Percentiles rank a stretch among this genome's conserved stretches.
phyloP scores from a whole-genome alignment of 2,797 vertebrate species.

The Loriculus beryllinus region DNA sequence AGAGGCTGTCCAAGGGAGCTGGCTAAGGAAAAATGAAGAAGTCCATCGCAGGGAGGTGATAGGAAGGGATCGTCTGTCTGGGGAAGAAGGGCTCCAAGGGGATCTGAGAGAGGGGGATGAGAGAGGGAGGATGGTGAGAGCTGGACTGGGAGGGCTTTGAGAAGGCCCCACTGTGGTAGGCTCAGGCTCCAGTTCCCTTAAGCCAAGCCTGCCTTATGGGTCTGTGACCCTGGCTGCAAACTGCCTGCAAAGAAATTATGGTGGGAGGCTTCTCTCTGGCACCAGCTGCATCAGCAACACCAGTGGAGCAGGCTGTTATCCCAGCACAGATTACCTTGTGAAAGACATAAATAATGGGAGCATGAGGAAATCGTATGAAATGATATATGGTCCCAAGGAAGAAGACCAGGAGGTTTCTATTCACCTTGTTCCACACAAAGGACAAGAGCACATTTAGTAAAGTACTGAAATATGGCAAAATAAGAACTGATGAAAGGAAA shows the following conservation, averaged over 20 bases:
- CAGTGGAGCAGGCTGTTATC: neutral
- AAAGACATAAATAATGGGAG: neutral
- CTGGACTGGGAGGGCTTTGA: neutral
- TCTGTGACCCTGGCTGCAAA: conserved; percentile 7
- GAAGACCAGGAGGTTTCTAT: neutral
- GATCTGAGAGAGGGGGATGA: neutral
- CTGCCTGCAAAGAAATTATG: neutral
- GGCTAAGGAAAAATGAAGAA: conserved; percentile 43
- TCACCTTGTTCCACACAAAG: neutral
- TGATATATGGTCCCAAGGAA: neutral
- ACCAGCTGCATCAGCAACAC: neutral
- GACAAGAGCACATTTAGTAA: neutral
- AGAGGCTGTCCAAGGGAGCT: conserved; percentile 51
- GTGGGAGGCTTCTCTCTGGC: neutral
- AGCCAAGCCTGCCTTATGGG: neutral
- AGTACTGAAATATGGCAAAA: neutral
- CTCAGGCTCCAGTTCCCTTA: neutral
- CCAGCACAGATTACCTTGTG: neutral
- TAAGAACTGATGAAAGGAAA: neutral
- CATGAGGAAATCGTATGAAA: neutral
- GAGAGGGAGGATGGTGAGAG: rapidly evolving
- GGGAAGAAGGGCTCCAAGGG: neutral
- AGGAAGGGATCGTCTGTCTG: conserved; percentile 31
- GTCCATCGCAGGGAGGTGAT: conserved; percentile 33
- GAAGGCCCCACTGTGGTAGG: neutral